These are phyloP conservation scores for Tragelaphus imberbis DNA, from an alignment of 2,113 vertebrate genomes.

Conservation along the genomic window DNA sequence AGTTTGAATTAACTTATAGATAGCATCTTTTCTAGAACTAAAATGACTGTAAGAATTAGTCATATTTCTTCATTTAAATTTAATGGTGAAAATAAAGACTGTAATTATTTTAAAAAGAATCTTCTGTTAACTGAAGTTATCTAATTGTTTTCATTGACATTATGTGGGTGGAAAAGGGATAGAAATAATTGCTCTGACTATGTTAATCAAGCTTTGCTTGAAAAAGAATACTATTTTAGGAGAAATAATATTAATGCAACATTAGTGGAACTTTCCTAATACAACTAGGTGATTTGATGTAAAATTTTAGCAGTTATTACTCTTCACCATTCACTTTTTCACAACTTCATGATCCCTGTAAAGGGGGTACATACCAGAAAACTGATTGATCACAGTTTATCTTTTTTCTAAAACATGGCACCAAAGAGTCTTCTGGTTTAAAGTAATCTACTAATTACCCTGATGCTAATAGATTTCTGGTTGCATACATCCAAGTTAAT, in stretches of 20 bases:
- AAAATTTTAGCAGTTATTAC: not conserved
- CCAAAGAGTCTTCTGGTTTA: not conserved
- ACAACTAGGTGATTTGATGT: not conserved
- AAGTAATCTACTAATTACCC: not conserved
- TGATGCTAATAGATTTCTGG: not conserved
- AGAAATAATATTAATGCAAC: slow-evolving; percentile 12
- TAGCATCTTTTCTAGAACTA: slow-evolving; percentile 47
- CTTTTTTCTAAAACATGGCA: not conserved
- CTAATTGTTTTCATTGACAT: not conserved
- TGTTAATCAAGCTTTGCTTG: not conserved
- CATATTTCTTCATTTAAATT: slow-evolving; percentile 52
- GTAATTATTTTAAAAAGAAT: not conserved
- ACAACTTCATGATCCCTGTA: not conserved
- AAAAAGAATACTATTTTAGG: not conserved
- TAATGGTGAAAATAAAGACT: not conserved
- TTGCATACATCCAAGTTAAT: not conserved
- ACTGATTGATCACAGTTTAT: not conserved
- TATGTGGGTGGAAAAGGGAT: not conserved
- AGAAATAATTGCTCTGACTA: not conserved
- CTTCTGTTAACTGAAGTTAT: not conserved
- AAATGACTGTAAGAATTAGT: slow-evolving; percentile 55
- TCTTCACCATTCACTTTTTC: not conserved
- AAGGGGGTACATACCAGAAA: not conserved
- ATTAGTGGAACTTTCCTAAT: not conserved
- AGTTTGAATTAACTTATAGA: not conserved